phyloP scores from a whole-genome alignment of 2,113 vertebrate genomes.

The Parus major region DNA sequence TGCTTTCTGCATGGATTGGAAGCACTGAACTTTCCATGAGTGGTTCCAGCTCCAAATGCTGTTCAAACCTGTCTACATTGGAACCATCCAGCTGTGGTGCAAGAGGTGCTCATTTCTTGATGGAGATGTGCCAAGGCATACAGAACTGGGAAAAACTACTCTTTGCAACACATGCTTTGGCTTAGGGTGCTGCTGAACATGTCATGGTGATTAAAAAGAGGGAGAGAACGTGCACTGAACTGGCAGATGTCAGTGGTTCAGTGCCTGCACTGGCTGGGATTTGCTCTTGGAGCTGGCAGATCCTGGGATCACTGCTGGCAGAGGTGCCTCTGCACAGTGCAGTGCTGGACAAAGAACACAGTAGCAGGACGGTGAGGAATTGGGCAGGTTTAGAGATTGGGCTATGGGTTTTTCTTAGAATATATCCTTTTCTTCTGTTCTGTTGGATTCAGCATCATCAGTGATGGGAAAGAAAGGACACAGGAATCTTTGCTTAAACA shows the following conservation, averaged over 20 bases:
- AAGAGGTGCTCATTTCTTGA: conserved; percentile 34
- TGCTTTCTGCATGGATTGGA: conserved; percentile 12
- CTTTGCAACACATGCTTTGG: conserved; percentile 2
- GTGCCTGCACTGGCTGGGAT: accelerated
- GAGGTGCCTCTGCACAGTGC: background rate
- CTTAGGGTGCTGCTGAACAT: background rate
- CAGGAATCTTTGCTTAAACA: background rate
- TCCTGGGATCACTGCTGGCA: accelerated
- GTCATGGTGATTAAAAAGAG: background rate
- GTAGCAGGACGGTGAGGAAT: accelerated
- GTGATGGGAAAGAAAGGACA: background rate
- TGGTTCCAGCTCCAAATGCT: background rate
- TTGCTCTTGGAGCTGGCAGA: accelerated
- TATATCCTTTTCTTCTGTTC: background rate
- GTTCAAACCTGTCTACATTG: background rate
- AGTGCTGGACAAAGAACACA: background rate
- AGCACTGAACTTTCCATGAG: conserved; percentile 13
- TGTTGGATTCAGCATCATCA: background rate
- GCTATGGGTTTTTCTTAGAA: background rate
- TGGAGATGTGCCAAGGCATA: conserved; percentile 28
- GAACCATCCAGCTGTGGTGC: background rate
- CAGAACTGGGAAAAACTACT: background rate
- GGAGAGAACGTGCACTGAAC: background rate
- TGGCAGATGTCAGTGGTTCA: conserved; percentile 20
- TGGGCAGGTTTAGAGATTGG: background rate